Base-by-base conservation (phyloP, 2,888 invertebrate genomes). In the Nemotelus nigrinus region DNA sequence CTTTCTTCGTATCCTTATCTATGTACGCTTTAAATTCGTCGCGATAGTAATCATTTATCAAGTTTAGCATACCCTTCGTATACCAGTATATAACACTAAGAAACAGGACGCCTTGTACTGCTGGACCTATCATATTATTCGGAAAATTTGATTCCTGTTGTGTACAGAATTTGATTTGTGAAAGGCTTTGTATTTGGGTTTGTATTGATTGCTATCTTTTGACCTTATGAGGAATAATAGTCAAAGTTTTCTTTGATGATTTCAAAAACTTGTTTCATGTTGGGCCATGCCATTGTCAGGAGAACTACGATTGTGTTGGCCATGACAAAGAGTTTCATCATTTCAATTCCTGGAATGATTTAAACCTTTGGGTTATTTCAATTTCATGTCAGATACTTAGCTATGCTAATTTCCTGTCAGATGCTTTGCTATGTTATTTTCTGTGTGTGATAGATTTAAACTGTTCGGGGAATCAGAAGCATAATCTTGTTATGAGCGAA, bases 321-420 rank as follows among this genome's bases (percentile, higher is more conserved):
- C 78, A 95, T 88, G 43, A 95, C 93, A 85, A 95, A 95, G n/a
- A 94, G 87, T 86, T 92, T 92, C 91, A 95, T 91, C 86, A 92
- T 93, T 83, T 93, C 93, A 80, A 92, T 85, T 80, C 90, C 88
- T 82, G 91, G 89, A 80, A 86, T 83, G 44, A 89, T 25, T 25
- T 25, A 25, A 25, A 25, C 25, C 25, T 25, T 25, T 25, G 25
- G 25, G 25, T 79, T 76, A 25, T 25, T 25, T 25, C 25, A 25
- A 25, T 25, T 25, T 25, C 25, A 25, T 25, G 25, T 25, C 25
- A 25, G 25, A 25, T 25, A 1, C 25, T 25, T 1, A 25, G 25
- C 25, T 25, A 25, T 25, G 0, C 25, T 25, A 25, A n/a, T 25
- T 25, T 25, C 1, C 25, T 25, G 25, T 25, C 25, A 25, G 25